These are phyloP conservation scores for Bruchidius siliquastri DNA, from an alignment of 2,888 invertebrate species.

Conservation along the genomic window DNA sequence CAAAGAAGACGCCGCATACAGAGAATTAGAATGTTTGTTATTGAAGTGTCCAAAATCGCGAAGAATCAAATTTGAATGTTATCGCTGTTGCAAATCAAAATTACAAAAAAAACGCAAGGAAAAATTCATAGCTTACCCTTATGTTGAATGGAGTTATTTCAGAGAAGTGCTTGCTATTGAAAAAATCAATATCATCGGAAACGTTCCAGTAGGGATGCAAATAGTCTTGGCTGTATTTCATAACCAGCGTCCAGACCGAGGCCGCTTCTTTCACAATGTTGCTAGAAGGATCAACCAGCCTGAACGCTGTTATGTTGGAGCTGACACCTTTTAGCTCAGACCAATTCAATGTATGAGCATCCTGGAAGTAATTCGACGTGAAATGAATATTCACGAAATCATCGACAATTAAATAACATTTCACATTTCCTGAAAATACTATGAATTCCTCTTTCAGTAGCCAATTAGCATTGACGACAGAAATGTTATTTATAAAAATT, in stretches of 20 bases:
- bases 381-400: no score
- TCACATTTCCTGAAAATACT: no score
- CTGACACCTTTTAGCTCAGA: constrained; percentile 50
- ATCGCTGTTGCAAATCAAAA: no score
- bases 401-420: no score
- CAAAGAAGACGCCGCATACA: no score
- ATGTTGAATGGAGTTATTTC: constrained; percentile 11
- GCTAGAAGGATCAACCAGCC: constrained; percentile 56
- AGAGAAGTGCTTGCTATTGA: constrained; percentile 2
- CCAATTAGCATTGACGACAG: no score
- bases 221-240: neutral
- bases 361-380: constrained; percentile 36
- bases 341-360: constrained; percentile 60
- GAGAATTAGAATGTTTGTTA: no score
- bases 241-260: constrained; percentile 3
- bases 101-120: no score
- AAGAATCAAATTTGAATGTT: no score
- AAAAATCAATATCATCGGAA: neutral
- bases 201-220: neutral
- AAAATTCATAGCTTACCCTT: constrained; percentile 9
- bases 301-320: constrained; percentile 66
- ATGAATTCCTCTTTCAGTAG: no score
- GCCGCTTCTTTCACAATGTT: constrained; percentile 30
- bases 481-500: no score
- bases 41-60: no score